Evolutionary conservation across 2,888 invertebrate genomes (phyloP), one percentile per base, ranked within the genome.

Genomic region (Ormia ochracea): DNA sequence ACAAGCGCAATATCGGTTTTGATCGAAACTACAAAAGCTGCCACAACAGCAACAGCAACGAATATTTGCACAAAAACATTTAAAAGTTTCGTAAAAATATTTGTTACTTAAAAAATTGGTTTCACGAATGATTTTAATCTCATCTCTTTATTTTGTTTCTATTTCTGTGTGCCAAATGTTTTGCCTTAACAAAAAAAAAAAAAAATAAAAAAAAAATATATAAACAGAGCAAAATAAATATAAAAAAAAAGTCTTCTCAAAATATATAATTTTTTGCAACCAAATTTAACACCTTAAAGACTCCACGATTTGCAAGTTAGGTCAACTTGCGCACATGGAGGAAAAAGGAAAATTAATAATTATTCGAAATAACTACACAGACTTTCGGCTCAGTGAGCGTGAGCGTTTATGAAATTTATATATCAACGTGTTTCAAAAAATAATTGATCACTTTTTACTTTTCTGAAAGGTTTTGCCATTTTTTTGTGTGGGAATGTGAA

Each of bases 41-140:
- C 43, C 28, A 48, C 31, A 61, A 9, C 61, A 31, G 33, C 10
- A 52, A 41, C n/a, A 26, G 14, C 3, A 3, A n/a, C 4, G 4
- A n/a, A 3, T 36, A 73, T 56, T 65, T 58, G 50, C 65, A 66
- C 48, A 48, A 66, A 66, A 58, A 74, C 12, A 33, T 33, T 66
- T 74, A 17, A 31, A 72, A 65, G 41, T 75, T 72, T 75, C 61
- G 61, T 26, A 75, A 72, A 75, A 59, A 61, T 56, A 70, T 72
- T 79, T 72, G 69, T 65, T 73, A 21, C 38, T 61, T 26, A 65
- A 78, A 73, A 78, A 78, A 78, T 73, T 73, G 61, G 66, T 78
- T 68, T 66, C 38, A 45, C 66, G 12, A 54, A 36, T 59, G 78
- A 79, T 79, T 78, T 69, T 52, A 50, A 79, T 79, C 78, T 48